Conservation (phyloP, 1,140 invertebrate species). For the Venturia canescens region DNA sequence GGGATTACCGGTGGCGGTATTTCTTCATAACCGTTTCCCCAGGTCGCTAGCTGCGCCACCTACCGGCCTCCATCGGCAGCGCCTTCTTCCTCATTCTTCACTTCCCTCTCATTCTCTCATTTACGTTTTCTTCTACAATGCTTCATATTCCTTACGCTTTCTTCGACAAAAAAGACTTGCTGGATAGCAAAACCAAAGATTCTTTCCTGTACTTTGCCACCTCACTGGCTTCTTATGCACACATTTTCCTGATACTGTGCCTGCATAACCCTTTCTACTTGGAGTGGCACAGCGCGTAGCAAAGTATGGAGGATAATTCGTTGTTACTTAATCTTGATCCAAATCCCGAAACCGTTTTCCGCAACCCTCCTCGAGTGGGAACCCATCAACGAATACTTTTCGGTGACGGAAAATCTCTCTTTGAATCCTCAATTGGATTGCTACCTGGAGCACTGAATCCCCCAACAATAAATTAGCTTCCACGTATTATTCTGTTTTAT, state of each 20-base stretch:
- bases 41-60: conserved; percentile 38
- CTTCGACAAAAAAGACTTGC: conserved; percentile 32
- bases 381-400: no score
- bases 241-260: not conserved
- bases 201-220: not conserved
- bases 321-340: no score
- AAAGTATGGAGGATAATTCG: no score
- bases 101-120: conserved; percentile 27
- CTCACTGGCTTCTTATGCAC: not conserved
- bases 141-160: conserved; percentile 28
- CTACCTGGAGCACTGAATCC: no score
- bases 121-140: conserved; percentile 43
- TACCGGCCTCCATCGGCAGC: conserved; percentile 57
- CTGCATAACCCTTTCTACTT: not conserved
- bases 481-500: no score
- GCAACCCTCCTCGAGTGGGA: no score
- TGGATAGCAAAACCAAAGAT: not conserved
- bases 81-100: conserved; percentile 29
- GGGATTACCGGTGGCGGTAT: conserved; percentile 60
- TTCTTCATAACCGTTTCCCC: conserved; percentile 62
- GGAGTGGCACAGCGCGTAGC: no score
- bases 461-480: no score
- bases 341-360: no score
- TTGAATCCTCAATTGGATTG: no score
- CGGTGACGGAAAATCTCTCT: no score